Conservation (phyloP, 2,113 vertebrate genomes). For the Turnix velox region DNA sequence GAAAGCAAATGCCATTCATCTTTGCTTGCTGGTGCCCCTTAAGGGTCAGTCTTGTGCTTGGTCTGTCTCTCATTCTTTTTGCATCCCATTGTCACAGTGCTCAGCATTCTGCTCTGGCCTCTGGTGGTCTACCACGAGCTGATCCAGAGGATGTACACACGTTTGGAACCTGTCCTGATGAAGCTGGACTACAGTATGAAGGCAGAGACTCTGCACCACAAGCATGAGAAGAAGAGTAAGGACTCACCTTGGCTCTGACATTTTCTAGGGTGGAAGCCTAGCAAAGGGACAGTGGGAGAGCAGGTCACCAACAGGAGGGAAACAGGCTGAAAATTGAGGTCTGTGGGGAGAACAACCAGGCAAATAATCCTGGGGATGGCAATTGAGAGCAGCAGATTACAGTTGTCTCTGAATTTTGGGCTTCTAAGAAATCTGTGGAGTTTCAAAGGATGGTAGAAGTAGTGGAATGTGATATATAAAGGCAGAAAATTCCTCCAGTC, state of each 20-base stretch:
- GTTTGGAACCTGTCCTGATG: conserved; percentile 95
- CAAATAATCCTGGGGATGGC: background rate
- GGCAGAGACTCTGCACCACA: conserved; percentile 86
- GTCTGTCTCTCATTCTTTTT: background rate
- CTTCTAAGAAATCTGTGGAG: background rate
- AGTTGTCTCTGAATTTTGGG: background rate
- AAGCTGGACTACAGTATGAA: conserved; percentile 99
- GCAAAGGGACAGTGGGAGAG: background rate
- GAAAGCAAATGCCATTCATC: background rate
- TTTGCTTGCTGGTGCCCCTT: rapidly evolving
- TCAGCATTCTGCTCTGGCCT: conserved; percentile 95
- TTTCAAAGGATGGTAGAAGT: background rate
- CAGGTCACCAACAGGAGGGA: background rate
- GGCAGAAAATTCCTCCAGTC: background rate
- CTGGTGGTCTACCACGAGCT: conserved; percentile 97
- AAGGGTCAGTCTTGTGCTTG: background rate
- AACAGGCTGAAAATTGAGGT: background rate
- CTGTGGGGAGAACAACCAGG: background rate
- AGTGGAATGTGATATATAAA: background rate
- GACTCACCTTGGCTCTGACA: background rate
- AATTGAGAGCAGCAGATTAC: background rate
- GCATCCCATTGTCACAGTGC: conserved; percentile 69
- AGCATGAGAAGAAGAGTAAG: conserved; percentile 97
- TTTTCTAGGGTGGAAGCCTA: background rate
- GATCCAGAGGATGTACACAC: conserved; percentile 98